A percentile compares a stretch with the other conserved stretches of the same genome.
Evolutionary conservation across 2,888 invertebrate genomes (phyloP).

Genomic region (Saturnia pavonia): DNA sequence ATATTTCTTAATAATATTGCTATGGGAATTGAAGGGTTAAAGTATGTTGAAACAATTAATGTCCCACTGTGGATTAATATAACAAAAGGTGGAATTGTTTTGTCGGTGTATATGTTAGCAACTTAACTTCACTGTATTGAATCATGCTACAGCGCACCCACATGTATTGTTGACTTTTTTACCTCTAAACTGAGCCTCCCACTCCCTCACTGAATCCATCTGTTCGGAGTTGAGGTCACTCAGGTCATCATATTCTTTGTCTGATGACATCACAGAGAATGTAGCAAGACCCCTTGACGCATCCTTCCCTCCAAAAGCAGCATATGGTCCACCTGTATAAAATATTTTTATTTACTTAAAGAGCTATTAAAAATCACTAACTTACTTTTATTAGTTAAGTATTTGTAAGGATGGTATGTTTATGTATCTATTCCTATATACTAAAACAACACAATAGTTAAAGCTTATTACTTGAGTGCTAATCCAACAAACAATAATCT

Average conservation of each 20-base stretch:
- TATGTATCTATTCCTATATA: too few relatives aligned
- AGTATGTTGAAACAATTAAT: too few relatives aligned
- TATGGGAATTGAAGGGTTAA: too few relatives aligned
- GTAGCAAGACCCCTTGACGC: constrained; percentile 97
- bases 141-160: neutral
- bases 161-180: neutral
- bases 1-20: too few relatives aligned
- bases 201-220: constrained; percentile 97
- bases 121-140: neutral
- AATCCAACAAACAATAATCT: too few relatives aligned
- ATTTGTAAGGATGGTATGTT: neutral
- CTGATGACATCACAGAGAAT: constrained; percentile 91
- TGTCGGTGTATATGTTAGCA: too few relatives aligned
- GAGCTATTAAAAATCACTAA: neutral
- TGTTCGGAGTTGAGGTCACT: constrained; percentile 95
- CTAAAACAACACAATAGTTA: too few relatives aligned
- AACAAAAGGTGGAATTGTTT: too few relatives aligned
- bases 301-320: constrained; percentile 96
- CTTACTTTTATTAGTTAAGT: too few relatives aligned
- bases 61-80: too few relatives aligned
- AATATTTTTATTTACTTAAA: neutral
- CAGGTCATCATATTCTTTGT: constrained; percentile 96
- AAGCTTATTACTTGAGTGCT: too few relatives aligned
- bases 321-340: constrained; percentile 92
- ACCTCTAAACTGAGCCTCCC: constrained; percentile 99